phyloP scores from a whole-genome alignment of 2,888 invertebrate species.

The Craniophora ligustri region DNA sequence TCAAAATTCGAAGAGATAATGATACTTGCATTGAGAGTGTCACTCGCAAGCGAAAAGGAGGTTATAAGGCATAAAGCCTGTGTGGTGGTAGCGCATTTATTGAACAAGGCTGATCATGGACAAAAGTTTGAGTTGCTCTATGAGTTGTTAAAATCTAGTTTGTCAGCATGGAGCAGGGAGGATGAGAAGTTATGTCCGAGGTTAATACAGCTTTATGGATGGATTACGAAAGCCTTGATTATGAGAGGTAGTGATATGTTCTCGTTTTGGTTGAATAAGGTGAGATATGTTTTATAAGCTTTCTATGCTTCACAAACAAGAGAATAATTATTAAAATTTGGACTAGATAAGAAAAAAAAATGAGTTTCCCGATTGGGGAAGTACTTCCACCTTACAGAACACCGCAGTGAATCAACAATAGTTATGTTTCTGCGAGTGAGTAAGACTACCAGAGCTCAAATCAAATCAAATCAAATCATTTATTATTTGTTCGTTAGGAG shows the following conservation, averaged over 20 bases:
- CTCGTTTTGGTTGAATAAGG: conserved; percentile 81
- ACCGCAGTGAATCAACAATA: too few species aligned
- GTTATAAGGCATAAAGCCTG: conserved; percentile 78
- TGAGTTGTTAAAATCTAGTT: conserved; percentile 68
- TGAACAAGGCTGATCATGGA: conserved; percentile 87
- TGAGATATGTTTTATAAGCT: conserved; percentile 39
- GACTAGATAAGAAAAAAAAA: too few species aligned
- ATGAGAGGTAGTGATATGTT: conserved; percentile 78
- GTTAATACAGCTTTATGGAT: conserved; percentile 76
- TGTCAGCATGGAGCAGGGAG: conserved; percentile 62
- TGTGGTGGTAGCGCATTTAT: conserved; percentile 86
- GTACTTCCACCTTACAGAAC: too few species aligned
- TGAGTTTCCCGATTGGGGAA: too few species aligned
- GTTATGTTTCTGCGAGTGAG: too few species aligned
- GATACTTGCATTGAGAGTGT: conserved; percentile 69
- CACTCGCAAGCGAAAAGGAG: conserved; percentile 70
- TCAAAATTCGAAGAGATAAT: conserved; percentile 72
- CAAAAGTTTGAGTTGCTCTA: conserved; percentile 77
- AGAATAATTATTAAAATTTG: background rate
- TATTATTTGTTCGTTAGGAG: too few species aligned
- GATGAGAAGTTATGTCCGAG: conserved; percentile 64
- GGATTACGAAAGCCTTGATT: conserved; percentile 79
- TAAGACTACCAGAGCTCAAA: too few species aligned
- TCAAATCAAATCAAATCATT: too few species aligned
- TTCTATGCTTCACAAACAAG: background rate